phyloP scores from a whole-genome alignment of 2,797 vertebrate species.

The Hippoglossus hippoglossus region DNA sequence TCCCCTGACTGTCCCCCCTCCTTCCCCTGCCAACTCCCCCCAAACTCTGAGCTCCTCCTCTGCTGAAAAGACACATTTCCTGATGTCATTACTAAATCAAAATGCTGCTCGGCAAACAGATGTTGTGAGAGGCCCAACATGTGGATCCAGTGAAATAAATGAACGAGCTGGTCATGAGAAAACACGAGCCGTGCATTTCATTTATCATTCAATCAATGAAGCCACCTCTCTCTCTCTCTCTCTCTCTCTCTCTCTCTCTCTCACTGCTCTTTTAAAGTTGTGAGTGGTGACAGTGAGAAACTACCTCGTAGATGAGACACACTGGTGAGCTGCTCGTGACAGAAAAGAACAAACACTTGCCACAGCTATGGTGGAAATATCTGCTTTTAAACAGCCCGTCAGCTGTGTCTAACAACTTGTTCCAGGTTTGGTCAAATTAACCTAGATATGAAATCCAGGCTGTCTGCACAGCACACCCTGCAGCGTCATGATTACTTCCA shows the following conservation, averaged over 20 bases:
- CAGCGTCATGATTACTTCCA: constrained; percentile 77
- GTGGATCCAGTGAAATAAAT: constrained; percentile 64
- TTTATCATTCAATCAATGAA: constrained; percentile 38
- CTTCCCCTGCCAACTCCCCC: constrained; percentile 65
- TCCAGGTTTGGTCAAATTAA: constrained; percentile 64
- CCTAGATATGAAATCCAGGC: constrained; percentile 69
- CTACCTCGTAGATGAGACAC: constrained; percentile 34
- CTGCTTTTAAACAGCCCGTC: constrained; percentile 63
- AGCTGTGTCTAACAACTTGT: constrained; percentile 55
- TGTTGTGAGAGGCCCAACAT: constrained; percentile 75
- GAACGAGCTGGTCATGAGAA: constrained; percentile 60
- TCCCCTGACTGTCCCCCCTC: constrained; percentile 62
- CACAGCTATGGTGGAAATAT: constrained; percentile 39
- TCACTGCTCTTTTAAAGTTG: constrained; percentile 22
- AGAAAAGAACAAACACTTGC: constrained; percentile 35
- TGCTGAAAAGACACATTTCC: constrained; percentile 82
- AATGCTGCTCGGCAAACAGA: constrained; percentile 80
- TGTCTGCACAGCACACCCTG: constrained; percentile 69
- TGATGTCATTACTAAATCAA: constrained; percentile 84
- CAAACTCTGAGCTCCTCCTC: constrained; percentile 71
- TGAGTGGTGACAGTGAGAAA: constrained; percentile 42
- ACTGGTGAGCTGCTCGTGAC: constrained; percentile 27
- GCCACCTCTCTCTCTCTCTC: constrained; percentile 25
- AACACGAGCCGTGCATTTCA: constrained; percentile 29
- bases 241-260: constrained; percentile 23